Evolutionary conservation across 2,888 invertebrate genomes (phyloP).

Genomic region (Furcula furcula): DNA sequence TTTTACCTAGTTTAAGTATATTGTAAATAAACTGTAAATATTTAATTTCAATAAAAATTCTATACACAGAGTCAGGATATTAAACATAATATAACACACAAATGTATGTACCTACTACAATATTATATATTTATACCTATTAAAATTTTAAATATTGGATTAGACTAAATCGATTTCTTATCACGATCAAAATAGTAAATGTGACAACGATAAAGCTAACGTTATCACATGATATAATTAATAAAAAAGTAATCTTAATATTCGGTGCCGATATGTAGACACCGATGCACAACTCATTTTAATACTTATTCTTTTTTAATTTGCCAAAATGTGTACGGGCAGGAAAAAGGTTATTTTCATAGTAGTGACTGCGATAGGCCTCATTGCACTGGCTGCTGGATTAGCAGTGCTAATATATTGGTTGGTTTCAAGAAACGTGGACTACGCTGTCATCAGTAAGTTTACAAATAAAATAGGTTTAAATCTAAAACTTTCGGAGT

Average conservation of each 20-base stretch:
- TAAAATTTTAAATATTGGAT: background rate
- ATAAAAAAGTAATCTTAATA: slow-evolving; percentile 1
- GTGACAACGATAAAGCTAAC: slow-evolving; percentile 1
- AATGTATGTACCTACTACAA: no score
- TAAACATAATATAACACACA: no score
- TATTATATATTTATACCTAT: background rate
- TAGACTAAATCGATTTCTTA: slow-evolving; percentile 20
- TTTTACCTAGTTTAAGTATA: no score
- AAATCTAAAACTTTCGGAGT: no score
- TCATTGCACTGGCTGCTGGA: slow-evolving; percentile 33
- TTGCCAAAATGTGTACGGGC: slow-evolving; percentile 20
- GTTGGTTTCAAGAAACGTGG: slow-evolving; percentile 31
- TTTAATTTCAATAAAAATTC: no score
- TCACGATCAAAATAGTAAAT: slow-evolving; percentile 2
- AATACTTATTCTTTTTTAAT: background rate
- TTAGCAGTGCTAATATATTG: slow-evolving; percentile 48
- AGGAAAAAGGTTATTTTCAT: slow-evolving; percentile 32
- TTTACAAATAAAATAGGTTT: no score
- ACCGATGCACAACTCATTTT: background rate
- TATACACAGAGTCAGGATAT: no score
- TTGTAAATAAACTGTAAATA: no score
- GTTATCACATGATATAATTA: slow-evolving; percentile 11
- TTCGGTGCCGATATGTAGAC: background rate
- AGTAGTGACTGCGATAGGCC: slow-evolving; percentile 28
- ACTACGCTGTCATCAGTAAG: slow-evolving; percentile 28